Evolutionary conservation across 2,888 invertebrate species (phyloP).

Genomic region (Vanessa cardui): DNA sequence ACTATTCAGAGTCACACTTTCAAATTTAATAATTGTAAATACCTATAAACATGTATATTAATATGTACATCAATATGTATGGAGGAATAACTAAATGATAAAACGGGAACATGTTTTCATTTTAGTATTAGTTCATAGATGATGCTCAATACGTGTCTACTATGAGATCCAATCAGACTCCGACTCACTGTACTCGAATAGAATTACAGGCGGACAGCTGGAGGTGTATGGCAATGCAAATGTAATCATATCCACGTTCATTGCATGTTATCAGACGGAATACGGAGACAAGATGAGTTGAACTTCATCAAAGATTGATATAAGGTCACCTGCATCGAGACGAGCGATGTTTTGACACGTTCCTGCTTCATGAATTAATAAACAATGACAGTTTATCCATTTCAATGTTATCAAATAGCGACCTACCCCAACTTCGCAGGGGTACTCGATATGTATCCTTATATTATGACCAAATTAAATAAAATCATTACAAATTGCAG

Average conservation of each 20-base stretch:
- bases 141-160: slow-evolving; percentile 27
- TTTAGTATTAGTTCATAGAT: slow-evolving; percentile 20
- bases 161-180: slow-evolving; percentile 41
- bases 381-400: no score
- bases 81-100: no score
- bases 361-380: not conserved
- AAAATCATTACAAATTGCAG: no score
- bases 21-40: no score
- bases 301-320: slow-evolving; percentile 12
- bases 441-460: no score
- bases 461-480: no score
- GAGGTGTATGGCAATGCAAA: slow-evolving; percentile 47
- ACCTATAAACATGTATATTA: no score
- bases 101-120: slow-evolving; percentile 7
- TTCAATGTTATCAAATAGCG: no score
- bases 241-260: slow-evolving; percentile 42
- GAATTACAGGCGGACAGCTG: slow-evolving; percentile 49
- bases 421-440: no score
- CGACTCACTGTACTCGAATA: slow-evolving; percentile 39
- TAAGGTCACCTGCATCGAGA: not conserved
- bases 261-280: slow-evolving; percentile 30
- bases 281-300: slow-evolving; percentile 12
- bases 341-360: no score
- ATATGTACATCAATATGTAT: no score
- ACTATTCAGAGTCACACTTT: no score